Conservation (phyloP, 2,113 vertebrate species). For the Aegotheles bennettii region DNA sequence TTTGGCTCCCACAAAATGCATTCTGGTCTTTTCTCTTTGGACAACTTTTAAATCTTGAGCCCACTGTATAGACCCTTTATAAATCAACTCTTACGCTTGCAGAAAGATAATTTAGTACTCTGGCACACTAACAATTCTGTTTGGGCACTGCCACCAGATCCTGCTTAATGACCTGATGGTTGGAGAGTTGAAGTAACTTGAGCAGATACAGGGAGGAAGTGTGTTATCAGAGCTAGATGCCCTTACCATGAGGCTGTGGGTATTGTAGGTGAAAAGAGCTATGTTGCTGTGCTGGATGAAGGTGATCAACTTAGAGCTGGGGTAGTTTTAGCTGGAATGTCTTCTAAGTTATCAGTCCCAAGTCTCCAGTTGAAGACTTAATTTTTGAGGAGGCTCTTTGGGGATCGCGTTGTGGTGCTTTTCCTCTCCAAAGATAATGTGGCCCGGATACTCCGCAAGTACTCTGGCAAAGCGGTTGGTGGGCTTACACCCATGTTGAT, state of each 20-base stretch:
- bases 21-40: not conserved
- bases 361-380: not conserved
- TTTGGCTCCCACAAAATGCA: not conserved
- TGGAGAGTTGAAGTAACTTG: not conserved
- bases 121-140: not conserved
- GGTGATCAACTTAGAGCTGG: not conserved
- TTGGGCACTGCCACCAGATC: not conserved
- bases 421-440: not conserved
- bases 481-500: not conserved
- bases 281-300: not conserved
- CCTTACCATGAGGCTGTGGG: not conserved
- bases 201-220: not conserved
- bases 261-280: not conserved
- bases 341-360: not conserved
- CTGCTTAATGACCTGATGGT: not conserved
- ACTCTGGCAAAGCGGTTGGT: not conserved
- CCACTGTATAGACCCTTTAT: not conserved
- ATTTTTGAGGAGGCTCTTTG: not conserved
- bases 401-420: not conserved
- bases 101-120: not conserved
- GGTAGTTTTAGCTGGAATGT: not conserved
- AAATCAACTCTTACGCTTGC: not conserved
- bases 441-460: not conserved
- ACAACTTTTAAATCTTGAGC: not conserved
- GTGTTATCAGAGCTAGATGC: not conserved